Base-by-base conservation (phyloP, 2,113 vertebrate genomes). In the Procavia capensis region DNA sequence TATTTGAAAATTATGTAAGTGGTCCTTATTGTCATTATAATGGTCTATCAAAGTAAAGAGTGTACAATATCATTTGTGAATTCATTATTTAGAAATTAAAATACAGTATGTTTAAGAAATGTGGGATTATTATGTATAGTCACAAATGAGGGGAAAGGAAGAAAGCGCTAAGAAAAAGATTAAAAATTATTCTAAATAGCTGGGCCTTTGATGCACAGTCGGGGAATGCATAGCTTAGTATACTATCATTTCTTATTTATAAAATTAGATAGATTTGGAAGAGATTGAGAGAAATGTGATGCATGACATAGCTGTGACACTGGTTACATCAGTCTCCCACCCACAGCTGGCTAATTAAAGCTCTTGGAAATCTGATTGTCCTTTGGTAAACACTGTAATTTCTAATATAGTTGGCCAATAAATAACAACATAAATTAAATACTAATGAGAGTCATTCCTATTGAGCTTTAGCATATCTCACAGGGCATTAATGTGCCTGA, bases 371-470 rank as follows among this genome's bases (percentile, higher is more conserved):
- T 34, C 43, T 54, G 88, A 96, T 85, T 95, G 95, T 91, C 85
- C 90, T 94, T 61, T 90, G 29, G 31, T 93, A 97, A 96, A 92
- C 79, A 95, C 88, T 93, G 43, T 92, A 93, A 81, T 94, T 93
- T 97, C 39, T 92, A 96, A 89, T 89, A 95, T 93, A 95, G 96
- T 84, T 96, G 86, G 79, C 59, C 85, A 95, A 94, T 93, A 96
- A 95, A 93, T 95, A 96, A 14, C 61, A 94, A 96, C 61, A 93
- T 24, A 83, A 97, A 97, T 88, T 88, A 94, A 95, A 95, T 96
- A 82, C 68, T 90, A 88, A 45, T 95, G 54, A 85, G 86, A 36
- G 59, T 95, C 25, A 25, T 88, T 96, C 79, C 61, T 76, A 78
- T 41, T 81, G 66, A 87, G 39, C 47, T 95, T 95, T 64, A 79